Conservation (phyloP, 2,113 vertebrate species). For the Tauraco erythrolophus region DNA sequence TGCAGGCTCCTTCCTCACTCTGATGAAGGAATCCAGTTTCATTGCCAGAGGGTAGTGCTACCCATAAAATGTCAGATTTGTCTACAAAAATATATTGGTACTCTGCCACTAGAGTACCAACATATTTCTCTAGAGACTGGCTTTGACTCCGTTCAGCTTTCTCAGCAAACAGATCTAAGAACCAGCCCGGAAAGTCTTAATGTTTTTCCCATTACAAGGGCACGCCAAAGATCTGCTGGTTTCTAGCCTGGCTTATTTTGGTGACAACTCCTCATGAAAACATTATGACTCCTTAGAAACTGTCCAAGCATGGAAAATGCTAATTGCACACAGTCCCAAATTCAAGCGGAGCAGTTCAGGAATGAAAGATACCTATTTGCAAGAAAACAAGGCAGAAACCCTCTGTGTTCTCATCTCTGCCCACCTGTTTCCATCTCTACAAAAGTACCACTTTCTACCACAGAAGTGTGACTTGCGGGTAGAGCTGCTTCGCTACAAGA, state of each 20-base stretch:
- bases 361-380: background rate
- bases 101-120: background rate
- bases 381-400: background rate
- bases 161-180: background rate
- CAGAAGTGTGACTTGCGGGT: background rate
- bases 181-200: background rate
- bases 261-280: background rate
- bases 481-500: background rate
- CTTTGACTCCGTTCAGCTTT: background rate
- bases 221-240: background rate
- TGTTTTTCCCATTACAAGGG: background rate
- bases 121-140: background rate
- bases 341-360: background rate
- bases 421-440: background rate
- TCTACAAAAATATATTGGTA: too few relatives aligned
- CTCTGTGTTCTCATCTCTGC: background rate
- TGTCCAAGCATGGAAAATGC: background rate
- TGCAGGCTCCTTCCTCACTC: background rate
- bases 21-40: background rate
- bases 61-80: background rate
- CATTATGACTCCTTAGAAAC: background rate
- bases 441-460: background rate
- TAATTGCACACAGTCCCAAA: background rate
- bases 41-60: background rate
- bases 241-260: background rate